A percentile compares a stretch with the other conserved stretches of the same genome.
Evolutionary conservation across 2,797 vertebrate genomes (phyloP).

Genomic region (Liasis olivaceus): DNA sequence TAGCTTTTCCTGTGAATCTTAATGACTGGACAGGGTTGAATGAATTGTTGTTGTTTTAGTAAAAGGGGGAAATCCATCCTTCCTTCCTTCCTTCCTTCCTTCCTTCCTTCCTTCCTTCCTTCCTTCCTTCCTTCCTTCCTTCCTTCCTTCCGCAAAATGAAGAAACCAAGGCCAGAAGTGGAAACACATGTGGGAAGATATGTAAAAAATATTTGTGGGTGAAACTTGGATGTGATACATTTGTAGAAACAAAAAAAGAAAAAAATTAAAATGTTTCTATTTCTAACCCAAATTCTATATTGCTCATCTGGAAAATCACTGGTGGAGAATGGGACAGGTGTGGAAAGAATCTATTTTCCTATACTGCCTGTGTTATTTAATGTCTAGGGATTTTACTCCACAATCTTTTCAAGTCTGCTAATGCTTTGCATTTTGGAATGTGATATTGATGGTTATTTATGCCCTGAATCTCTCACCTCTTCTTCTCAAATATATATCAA

Average conservation of each 20-base stretch:
- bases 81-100: background rate
- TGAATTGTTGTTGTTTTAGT: too few species aligned
- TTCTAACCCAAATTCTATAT: background rate
- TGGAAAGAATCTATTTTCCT: conserved; percentile 47
- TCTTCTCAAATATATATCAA: conserved; percentile 55
- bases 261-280: background rate
- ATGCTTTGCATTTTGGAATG: conserved; percentile 55
- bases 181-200: background rate
- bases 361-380: conserved; percentile 46
- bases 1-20: background rate
- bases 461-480: conserved; percentile 25
- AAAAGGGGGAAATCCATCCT: background rate
- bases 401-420: conserved; percentile 19
- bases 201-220: background rate
- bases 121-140: background rate
- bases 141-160: background rate
- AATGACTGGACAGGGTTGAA: background rate
- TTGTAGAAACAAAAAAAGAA: background rate
- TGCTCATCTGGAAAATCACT: conserved; percentile 53
- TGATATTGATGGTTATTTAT: conserved; percentile 52
- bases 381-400: conserved; percentile 48
- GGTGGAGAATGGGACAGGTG: conserved; percentile 31
- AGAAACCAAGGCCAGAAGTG: background rate
- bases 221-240: background rate
- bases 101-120: background rate